These are phyloP conservation scores for Xiphophorus couchianus DNA, from an alignment of 2,113 vertebrate species.

Conservation along the genomic window DNA sequence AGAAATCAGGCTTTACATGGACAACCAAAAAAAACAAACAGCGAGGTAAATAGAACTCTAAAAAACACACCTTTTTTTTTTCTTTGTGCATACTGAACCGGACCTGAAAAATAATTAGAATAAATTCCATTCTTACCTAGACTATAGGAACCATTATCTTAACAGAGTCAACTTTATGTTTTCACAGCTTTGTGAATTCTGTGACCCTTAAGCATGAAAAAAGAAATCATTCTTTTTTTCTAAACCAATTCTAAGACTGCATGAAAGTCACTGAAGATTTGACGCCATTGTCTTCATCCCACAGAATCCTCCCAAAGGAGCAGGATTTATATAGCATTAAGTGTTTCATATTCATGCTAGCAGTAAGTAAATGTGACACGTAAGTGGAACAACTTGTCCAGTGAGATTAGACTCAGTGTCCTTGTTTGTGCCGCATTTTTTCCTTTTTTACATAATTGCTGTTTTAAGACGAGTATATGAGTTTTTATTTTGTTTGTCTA, in stretches of 20 bases:
- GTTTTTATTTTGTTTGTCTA: neutral
- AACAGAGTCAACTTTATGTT: neutral
- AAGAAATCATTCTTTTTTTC: slow-evolving; percentile 2
- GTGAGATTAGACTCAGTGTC: slow-evolving; percentile 60
- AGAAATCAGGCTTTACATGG: neutral
- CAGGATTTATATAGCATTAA: slow-evolving; percentile 55
- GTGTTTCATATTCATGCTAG: slow-evolving; percentile 40
- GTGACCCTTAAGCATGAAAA: slow-evolving; percentile 46
- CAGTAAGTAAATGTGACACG: slow-evolving; percentile 66
- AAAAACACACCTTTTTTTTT: neutral
- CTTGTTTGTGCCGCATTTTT: slow-evolving; percentile 50
- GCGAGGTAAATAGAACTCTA: neutral
- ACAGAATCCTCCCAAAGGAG: slow-evolving; percentile 49
- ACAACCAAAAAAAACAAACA: neutral
- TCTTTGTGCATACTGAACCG: neutral
- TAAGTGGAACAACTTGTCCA: slow-evolving; percentile 55
- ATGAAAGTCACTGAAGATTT: slow-evolving; percentile 64
- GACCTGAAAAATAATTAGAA: neutral
- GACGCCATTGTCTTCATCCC: slow-evolving; percentile 55
- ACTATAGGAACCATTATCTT: neutral
- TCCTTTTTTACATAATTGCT: neutral
- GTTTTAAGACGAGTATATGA: slow-evolving; percentile 1
- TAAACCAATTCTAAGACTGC: slow-evolving; percentile 50
- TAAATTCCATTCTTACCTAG: neutral
- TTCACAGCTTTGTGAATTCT: slow-evolving; percentile 31